Evolutionary conservation across 2,888 invertebrate species (phyloP).

Genomic region (Tachina fera): DNA sequence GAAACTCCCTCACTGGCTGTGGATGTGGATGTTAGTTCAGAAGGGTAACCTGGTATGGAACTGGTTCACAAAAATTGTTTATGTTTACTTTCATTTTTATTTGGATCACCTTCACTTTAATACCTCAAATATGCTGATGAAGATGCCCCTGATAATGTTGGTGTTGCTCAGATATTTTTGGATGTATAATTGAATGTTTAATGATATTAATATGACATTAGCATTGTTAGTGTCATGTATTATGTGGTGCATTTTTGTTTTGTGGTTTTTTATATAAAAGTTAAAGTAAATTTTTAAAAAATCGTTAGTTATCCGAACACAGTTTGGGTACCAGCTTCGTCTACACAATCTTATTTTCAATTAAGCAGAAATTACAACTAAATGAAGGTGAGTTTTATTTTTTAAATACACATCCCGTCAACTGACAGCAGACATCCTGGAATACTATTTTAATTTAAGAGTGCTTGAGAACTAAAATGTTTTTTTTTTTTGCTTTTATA

Average conservation of each 20-base stretch:
- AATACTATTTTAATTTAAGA: neutral
- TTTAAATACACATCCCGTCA: neutral
- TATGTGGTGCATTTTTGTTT: neutral
- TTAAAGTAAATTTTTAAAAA: constrained; percentile 33
- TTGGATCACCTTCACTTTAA: constrained; percentile 65
- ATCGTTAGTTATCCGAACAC: constrained; percentile 61
- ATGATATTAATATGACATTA: no score
- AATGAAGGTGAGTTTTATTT: constrained; percentile 65
- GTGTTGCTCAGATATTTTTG: constrained; percentile 2
- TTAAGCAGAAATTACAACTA: constrained; percentile 60
- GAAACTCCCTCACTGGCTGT: neutral
- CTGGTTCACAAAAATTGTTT: neutral
- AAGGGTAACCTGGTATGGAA: neutral
- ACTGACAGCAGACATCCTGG: neutral
- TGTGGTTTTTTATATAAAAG: constrained; percentile 60
- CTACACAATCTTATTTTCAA: constrained; percentile 57
- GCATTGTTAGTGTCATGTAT: constrained; percentile 3
- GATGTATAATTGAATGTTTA: no score
- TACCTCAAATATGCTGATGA: constrained; percentile 28
- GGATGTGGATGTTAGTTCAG: neutral
- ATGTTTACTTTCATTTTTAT: constrained; percentile 64
- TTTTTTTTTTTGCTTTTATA: constrained; percentile 3
- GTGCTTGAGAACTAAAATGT: neutral
- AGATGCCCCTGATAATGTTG: constrained; percentile 1
- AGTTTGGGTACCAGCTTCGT: constrained; percentile 56